Evolutionary conservation across 1,140 invertebrate genomes (phyloP), one percentile per base, ranked within the genome.

Genomic region (Lycorma delicatula): DNA sequence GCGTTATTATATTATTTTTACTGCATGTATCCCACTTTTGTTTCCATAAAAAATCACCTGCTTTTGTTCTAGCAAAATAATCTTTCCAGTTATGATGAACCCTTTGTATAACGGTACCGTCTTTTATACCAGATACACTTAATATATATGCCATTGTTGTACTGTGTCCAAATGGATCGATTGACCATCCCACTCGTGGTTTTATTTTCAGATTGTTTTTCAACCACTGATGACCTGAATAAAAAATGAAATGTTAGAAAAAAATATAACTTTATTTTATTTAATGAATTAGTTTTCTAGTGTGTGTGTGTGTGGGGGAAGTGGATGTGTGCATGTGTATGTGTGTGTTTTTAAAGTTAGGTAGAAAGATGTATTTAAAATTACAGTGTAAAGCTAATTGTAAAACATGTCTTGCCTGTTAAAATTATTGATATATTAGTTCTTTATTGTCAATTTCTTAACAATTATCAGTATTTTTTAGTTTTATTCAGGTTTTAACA

Each of bases 61-160:
- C 83, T 66, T 91, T 87, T 58, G 84, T 79, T 58, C 89, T 80
- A 0, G 90, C 91, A 48, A 96, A 79, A 85, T 88, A 92, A 59
- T 88, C 84, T 62, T 96, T 96, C 90, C 92, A 94, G 0, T 86
- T 86, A 64, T 89, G 89, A 57, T 89, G 86, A 36, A 89, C 85
- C 20, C 70, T 58, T 59, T 75, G 73, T 38, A 76, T 72, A 13
- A 78, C 71, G n/a, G 76, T 70, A 29, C 69, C 74, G n/a, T 64
- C 68, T 1, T 71, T 61, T 3, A 82, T 62, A 1, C 77, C 79
- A 1, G 79, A 68, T 47, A 68, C 57, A 48, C 72, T 68, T 13
- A 83, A 66, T 0, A 83, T 60, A 56, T 81, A 81, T 0, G 80
- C 78, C 4, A 80, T 70, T 0, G 77, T 77, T 7, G 75, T 70